These are phyloP conservation scores for Chamaea fasciata DNA, from an alignment of 2,113 vertebrate genomes.

Conservation along the genomic window DNA sequence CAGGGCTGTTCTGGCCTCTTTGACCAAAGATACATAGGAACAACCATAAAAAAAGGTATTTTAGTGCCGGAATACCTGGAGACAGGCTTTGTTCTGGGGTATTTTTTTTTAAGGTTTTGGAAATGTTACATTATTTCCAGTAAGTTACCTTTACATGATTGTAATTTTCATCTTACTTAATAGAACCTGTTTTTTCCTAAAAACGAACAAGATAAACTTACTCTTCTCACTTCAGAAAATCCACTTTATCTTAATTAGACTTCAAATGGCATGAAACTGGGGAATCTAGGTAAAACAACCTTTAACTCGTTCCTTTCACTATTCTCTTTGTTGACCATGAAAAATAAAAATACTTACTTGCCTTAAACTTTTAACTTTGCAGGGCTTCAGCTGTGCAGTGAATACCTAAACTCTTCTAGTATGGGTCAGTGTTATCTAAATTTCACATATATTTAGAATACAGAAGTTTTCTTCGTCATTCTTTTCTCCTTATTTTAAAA, in stretches of 20 bases:
- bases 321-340: not conserved
- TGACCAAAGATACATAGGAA: not conserved
- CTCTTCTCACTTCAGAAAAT: not conserved
- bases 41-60: not conserved
- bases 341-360: not conserved
- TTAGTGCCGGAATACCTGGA: not conserved
- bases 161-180: not conserved
- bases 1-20: not conserved
- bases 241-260: not conserved
- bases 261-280: not conserved
- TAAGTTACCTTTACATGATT: not conserved
- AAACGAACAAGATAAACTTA: not conserved
- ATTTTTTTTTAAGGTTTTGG: not conserved
- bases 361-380: not conserved
- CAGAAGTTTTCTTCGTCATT: not conserved
- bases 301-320: accelerated
- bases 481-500: not conserved
- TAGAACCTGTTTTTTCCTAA: not conserved
- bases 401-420: not conserved
- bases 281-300: not conserved
- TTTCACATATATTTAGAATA: not conserved
- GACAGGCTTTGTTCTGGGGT: not conserved
- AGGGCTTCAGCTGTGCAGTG: not conserved
- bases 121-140: not conserved
- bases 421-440: not conserved